These are phyloP conservation scores for Melinopterus prodromus DNA, from an alignment of 2,888 invertebrate genomes.

Conservation along the genomic window DNA sequence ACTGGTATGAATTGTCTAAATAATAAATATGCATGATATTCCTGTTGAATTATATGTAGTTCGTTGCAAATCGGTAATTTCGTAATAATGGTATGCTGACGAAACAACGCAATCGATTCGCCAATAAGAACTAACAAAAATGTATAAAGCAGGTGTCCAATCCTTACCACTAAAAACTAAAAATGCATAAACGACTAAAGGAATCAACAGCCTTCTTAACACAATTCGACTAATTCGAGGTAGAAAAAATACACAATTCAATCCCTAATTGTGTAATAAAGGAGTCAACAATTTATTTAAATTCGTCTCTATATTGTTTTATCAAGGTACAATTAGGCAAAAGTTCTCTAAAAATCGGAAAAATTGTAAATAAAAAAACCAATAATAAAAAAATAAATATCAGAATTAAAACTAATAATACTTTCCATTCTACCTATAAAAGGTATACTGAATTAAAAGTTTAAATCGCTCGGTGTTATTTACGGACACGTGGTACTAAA, in stretches of 20 bases:
- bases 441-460: conserved; percentile 31
- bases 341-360: not conserved
- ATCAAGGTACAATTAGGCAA: no score
- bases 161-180: not conserved
- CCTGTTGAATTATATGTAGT: not conserved
- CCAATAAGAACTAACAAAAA: not conserved
- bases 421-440: conserved; percentile 30
- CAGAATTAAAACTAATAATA: conserved; percentile 33
- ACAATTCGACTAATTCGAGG: not conserved
- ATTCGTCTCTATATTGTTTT: no score
- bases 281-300: no score
- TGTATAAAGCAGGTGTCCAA: not conserved
- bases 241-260: not conserved
- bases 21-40: not conserved
- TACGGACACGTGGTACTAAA: no score
- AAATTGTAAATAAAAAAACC: not conserved
- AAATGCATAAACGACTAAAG: conserved; percentile 4
- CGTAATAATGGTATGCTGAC: not conserved
- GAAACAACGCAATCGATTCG: not conserved
- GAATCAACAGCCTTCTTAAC: not conserved
- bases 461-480: not conserved
- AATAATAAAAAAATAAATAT: not conserved
- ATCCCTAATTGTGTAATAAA: not conserved
- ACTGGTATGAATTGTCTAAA: not conserved
- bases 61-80: not conserved